Percentiles rank a stretch among this genome's conserved stretches.
Evolutionary conservation across 2,888 invertebrate species (phyloP).

Genomic region (Brenthis hecate): DNA sequence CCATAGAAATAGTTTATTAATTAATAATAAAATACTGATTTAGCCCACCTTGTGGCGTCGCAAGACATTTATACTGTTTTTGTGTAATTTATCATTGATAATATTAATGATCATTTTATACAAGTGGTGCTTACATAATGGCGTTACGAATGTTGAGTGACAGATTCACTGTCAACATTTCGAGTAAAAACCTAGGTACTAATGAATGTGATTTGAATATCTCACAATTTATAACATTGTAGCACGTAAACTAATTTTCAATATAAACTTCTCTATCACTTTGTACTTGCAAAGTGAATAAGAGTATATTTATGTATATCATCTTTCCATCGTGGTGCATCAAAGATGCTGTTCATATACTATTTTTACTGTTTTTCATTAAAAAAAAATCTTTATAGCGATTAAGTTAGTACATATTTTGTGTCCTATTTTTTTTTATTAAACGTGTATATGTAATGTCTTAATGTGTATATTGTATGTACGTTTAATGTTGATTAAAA

Average conservation of each 20-base stretch:
- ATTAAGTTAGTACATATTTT: not conserved
- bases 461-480: slow-evolving; percentile 7
- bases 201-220: no score
- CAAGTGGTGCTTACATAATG: slow-evolving; percentile 10
- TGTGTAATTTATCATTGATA: slow-evolving; percentile 27
- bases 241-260: slow-evolving; percentile 6
- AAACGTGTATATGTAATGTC: slow-evolving; percentile 2
- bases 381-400: not conserved
- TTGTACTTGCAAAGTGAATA: slow-evolving; percentile 25
- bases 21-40: slow-evolving; percentile 12
- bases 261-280: slow-evolving; percentile 24
- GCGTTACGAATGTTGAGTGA: not conserved
- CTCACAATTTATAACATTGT: not conserved
- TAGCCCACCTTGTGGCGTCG: slow-evolving; percentile 25
- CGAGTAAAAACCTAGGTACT: no score
- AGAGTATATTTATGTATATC: slow-evolving; percentile 5
- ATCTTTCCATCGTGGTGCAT: slow-evolving; percentile 4
- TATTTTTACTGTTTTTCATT: slow-evolving; percentile 1
- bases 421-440: not conserved
- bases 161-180: no score
- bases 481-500: slow-evolving; percentile 3
- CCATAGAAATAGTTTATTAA: slow-evolving; percentile 12
- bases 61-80: slow-evolving; percentile 20
- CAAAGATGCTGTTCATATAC: slow-evolving; percentile 1
- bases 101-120: slow-evolving; percentile 21